Evolutionary conservation across 1,140 invertebrate genomes (phyloP).

Genomic region (Drosophila suzukii): DNA sequence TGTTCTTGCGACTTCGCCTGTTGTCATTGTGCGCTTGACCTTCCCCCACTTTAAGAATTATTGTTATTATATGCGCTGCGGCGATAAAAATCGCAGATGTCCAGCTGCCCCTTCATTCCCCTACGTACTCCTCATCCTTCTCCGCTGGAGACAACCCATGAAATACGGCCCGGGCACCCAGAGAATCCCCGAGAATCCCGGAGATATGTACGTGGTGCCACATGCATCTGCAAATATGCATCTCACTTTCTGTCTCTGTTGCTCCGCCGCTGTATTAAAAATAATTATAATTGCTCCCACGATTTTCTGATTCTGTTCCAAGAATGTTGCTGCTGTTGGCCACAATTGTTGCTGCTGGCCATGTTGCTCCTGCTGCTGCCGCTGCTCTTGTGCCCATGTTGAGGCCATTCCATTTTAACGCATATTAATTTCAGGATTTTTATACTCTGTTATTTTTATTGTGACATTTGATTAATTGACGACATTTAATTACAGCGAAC

Average conservation of each 20-base stretch:
- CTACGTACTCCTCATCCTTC: slow-evolving; percentile 10
- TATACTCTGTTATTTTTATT: slow-evolving; percentile 82
- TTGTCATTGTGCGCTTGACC: slow-evolving; percentile 78
- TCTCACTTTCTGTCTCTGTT: slow-evolving; percentile 17
- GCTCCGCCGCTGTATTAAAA: slow-evolving; percentile 69
- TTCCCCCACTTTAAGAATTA: slow-evolving; percentile 84
- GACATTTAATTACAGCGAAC: slow-evolving; percentile 83
- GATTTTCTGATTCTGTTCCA: slow-evolving; percentile 67
- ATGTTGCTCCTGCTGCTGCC: slow-evolving; percentile 33
- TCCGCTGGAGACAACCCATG: slow-evolving; percentile 71
- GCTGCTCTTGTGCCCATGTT: slow-evolving; percentile 44
- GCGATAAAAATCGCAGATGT: slow-evolving; percentile 83
- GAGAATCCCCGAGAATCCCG: slow-evolving; percentile 31
- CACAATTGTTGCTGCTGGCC: slow-evolving; percentile 42
- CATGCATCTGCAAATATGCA: slow-evolving; percentile 62
- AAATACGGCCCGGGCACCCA: slow-evolving; percentile 73
- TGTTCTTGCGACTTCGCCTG: slow-evolving; percentile 71
- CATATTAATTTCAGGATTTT: slow-evolving; percentile 84
- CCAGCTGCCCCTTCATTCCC: slow-evolving; percentile 43
- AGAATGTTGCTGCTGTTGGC: slow-evolving; percentile 67
- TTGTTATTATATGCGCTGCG: slow-evolving; percentile 83
- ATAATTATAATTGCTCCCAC: slow-evolving; percentile 83
- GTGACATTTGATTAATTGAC: slow-evolving; percentile 84
- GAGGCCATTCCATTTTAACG: slow-evolving; percentile 82
- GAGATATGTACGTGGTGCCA: slow-evolving; percentile 29